A percentile compares a stretch with the other conserved stretches of the same genome.
phyloP scores from a whole-genome alignment of 1,140 invertebrate species.

The Cotesia chilonis region DNA sequence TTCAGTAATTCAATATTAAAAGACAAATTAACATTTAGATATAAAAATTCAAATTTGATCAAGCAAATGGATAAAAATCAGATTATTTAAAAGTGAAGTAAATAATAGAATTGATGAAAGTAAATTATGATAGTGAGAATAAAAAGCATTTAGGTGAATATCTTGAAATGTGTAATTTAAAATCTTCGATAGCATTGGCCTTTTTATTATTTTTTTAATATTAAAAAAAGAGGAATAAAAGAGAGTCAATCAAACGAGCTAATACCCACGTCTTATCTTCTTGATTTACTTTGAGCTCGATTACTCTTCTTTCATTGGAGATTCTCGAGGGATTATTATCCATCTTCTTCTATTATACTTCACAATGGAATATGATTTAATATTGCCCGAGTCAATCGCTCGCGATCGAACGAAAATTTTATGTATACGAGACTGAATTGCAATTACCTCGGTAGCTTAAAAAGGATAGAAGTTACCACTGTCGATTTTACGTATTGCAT shows the following conservation, averaged over 20 bases:
- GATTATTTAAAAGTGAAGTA: too few species aligned
- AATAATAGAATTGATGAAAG: too few species aligned
- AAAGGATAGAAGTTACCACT: not conserved
- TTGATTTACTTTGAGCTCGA: conserved; percentile 35
- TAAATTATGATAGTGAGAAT: not conserved
- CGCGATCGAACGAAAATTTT: conserved; percentile 21
- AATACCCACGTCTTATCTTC: conserved; percentile 40
- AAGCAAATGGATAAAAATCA: too few species aligned
- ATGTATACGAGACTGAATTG: conserved; percentile 19
- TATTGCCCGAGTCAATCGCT: conserved; percentile 38
- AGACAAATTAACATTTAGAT: too few species aligned
- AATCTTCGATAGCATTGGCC: conserved; percentile 15
- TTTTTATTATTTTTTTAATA: conserved; percentile 22
- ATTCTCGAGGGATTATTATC: conserved; percentile 42
- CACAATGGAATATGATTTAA: conserved; percentile 52
- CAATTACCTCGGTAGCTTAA: conserved; percentile 27
- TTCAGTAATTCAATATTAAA: too few species aligned
- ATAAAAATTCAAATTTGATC: too few species aligned
- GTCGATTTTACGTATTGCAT: conserved; percentile 32
- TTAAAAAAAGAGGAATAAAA: conserved; percentile 30
- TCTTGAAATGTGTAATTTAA: not conserved
- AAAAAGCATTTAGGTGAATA: not conserved
- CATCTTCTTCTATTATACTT: conserved; percentile 39
- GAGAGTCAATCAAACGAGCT: conserved; percentile 37
- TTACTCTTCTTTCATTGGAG: conserved; percentile 38